These are phyloP conservation scores for Automeris io DNA, from an alignment of 2,888 invertebrate genomes.

Conservation along the genomic window DNA sequence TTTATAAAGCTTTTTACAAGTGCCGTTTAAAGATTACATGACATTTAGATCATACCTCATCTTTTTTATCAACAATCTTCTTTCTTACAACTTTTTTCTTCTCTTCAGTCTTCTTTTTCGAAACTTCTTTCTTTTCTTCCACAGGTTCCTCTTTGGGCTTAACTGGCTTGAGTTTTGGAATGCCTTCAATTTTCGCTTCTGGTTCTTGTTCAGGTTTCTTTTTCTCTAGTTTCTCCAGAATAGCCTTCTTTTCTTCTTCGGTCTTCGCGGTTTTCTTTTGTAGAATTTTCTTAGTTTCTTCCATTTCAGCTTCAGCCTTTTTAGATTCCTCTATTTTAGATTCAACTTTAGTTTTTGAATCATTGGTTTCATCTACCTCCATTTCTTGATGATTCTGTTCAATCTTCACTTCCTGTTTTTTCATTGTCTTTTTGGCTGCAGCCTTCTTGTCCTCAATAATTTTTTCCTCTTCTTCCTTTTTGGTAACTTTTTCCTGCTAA, in stretches of 20 bases:
- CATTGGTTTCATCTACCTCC: conserved; percentile 43
- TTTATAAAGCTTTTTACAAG: conserved; percentile 6
- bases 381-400: conserved; percentile 42
- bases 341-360: conserved; percentile 47
- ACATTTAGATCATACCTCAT: conserved; percentile 57
- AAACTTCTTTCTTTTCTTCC: conserved; percentile 61
- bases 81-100: conserved; percentile 68
- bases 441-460: conserved; percentile 47
- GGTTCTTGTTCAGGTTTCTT: conserved; percentile 70
- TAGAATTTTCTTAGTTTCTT: conserved; percentile 65
- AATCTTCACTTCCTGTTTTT: conserved; percentile 52
- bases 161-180: conserved; percentile 77
- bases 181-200: conserved; percentile 78
- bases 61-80: conserved; percentile 67
- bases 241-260: conserved; percentile 68
- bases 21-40: neutral
- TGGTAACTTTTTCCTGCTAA: conserved; percentile 38
- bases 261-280: conserved; percentile 69
- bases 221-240: conserved; percentile 68
- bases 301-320: conserved; percentile 57
- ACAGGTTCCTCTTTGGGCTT: conserved; percentile 69
- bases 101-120: conserved; percentile 65
- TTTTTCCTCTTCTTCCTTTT: conserved; percentile 29
- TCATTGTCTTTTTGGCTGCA: conserved; percentile 43
- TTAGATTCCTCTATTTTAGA: conserved; percentile 48